A percentile compares a stretch with the other conserved stretches of the same genome.
Conservation (phyloP, 2,888 invertebrate species). For the Heliconius ismenius region DNA sequence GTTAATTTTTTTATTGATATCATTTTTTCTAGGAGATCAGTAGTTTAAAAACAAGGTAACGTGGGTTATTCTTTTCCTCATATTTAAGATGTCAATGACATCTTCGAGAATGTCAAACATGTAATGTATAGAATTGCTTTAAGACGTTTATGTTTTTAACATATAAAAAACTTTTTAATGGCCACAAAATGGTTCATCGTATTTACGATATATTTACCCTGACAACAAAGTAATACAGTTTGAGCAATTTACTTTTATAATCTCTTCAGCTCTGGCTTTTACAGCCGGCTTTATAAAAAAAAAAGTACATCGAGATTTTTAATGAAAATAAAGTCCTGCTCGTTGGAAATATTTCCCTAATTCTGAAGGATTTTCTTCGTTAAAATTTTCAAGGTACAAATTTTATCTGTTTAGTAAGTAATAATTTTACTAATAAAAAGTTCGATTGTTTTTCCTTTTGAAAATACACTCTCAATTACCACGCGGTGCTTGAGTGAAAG, state of each 20-base stretch:
- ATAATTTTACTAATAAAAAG: conserved; percentile 21
- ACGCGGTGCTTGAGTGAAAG: conserved; percentile 16
- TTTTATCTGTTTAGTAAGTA: conserved; percentile 24
- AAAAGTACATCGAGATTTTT: too few relatives aligned
- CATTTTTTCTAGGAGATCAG: not conserved
- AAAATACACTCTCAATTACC: conserved; percentile 26
- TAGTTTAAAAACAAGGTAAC: conserved; percentile 10
- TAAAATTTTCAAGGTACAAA: conserved; percentile 20
- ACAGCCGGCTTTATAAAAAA: conserved; percentile 4
- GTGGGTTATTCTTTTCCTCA: conserved; percentile 27
- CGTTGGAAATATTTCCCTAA: conserved; percentile 6
- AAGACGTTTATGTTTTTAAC: conserved; percentile 28
- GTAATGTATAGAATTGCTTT: conserved; percentile 29
- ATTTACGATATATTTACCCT: conserved; percentile 43
- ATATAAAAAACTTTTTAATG: conserved; percentile 39
- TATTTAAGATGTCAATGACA: conserved; percentile 37
- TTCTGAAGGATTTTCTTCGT: conserved; percentile 12
- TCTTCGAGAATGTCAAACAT: conserved; percentile 36
- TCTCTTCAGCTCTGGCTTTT: conserved; percentile 28
- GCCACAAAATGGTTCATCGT: conserved; percentile 39
- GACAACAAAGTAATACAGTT: conserved; percentile 43
- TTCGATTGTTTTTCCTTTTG: conserved; percentile 18
- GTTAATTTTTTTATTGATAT: not conserved
- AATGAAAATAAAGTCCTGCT: not conserved
- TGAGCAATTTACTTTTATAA: conserved; percentile 40